Base-by-base conservation (phyloP, 2,888 invertebrate species). In the Chromoteleia sp. region DNA sequence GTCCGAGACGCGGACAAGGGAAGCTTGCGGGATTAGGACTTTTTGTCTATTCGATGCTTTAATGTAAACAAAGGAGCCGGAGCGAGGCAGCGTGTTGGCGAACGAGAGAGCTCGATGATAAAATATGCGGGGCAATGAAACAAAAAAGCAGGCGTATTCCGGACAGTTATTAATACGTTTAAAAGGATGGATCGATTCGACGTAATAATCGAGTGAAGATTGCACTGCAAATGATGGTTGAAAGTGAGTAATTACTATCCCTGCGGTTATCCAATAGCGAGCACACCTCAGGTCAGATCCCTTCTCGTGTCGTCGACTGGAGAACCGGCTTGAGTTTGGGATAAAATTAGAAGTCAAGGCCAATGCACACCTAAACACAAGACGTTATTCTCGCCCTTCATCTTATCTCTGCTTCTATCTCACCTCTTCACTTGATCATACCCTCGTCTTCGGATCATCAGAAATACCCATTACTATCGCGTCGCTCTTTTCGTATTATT, bases 291-390 rank as follows among this genome's bases (percentile, higher is more conserved):
- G 80, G 83, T 83, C 77, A 83, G 77, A 79, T 71, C 77, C 83
- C 80, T 76, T 73, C 76, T 76, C 80, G 81, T 74, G 82, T 82
- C 79, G 81, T 82, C 83, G 83, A 78, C 82, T 82, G 81, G 82
- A 86, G 85, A 88, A 87, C 88, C 87, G 89, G 88, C 86, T 87
- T 84, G 79, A 77, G 85, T 86, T 87, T 85, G 84, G 87, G 85
- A 87, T 88, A 87, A 88, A 88, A 87, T 88, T 88, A 88, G 88
- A 84, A 86, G 82, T 85, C 87, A 87, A 88, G 88, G 87, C 83
- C 86, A 79, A 65, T 83, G 56, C 78, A 84, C 84, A 83, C 81
- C 86, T 82, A 87, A 88, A 85, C 83, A 82, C 68, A 77, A 82
- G 74, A 84, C 70, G 73, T 74, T 67, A 82, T 83, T 78, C 80